phyloP scores from a whole-genome alignment of 2,888 invertebrate genomes.

The Ferdinandea cuprea region DNA sequence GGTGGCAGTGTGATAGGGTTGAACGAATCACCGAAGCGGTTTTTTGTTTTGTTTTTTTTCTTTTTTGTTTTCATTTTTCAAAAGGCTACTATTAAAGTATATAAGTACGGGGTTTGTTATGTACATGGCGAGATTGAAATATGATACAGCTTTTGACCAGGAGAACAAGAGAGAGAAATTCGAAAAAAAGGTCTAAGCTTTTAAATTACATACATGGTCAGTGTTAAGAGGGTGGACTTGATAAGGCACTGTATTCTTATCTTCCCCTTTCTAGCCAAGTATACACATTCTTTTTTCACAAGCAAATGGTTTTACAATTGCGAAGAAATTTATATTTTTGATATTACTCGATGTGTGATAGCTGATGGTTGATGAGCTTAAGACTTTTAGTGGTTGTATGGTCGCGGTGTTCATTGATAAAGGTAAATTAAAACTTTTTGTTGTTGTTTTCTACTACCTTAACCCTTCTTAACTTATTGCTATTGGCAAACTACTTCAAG shows the following conservation, averaged over 20 bases:
- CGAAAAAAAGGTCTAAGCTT: constrained; percentile 67
- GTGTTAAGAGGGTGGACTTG: constrained; percentile 65
- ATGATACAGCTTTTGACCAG: constrained; percentile 74
- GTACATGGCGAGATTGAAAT: constrained; percentile 67
- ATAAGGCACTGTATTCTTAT: constrained; percentile 52
- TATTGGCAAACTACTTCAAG: no score
- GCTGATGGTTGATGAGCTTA: not conserved
- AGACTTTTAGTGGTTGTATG: not conserved
- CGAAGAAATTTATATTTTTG: constrained; percentile 64
- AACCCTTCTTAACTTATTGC: no score
- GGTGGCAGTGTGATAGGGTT: constrained; percentile 73
- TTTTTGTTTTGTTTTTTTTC: constrained; percentile 46
- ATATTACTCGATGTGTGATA: constrained; percentile 26
- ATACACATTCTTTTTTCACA: constrained; percentile 63
- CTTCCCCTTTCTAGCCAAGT: constrained; percentile 63
- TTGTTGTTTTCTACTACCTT: no score
- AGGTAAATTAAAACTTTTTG: not conserved
- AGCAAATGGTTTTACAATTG: constrained; percentile 72
- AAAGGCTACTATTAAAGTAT: constrained; percentile 75
- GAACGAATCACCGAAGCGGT: constrained; percentile 73
- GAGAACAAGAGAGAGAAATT: constrained; percentile 48
- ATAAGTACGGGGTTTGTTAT: constrained; percentile 71
- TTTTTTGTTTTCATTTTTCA: constrained; percentile 69
- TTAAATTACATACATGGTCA: constrained; percentile 74
- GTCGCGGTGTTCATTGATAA: not conserved